Evolutionary conservation across 1,140 invertebrate genomes (phyloP).

Genomic region (Ostrea denselamellosa): DNA sequence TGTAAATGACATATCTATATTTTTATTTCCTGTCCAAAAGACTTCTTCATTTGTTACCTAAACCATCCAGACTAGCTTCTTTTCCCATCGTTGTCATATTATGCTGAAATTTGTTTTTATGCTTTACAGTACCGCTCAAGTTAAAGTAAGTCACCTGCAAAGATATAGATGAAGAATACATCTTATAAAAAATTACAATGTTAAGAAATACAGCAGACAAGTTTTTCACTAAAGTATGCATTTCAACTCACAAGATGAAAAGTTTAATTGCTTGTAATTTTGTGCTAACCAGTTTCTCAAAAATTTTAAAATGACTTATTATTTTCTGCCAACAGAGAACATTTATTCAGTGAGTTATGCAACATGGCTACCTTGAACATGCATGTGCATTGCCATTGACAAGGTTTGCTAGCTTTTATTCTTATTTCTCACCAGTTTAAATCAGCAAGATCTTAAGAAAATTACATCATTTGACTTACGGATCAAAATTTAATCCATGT

Average conservation of each 20-base stretch:
- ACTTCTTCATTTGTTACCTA: slow-evolving; percentile 59
- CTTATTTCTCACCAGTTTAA: no score
- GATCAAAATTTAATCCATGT: slow-evolving; percentile 25
- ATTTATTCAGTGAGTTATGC: neutral
- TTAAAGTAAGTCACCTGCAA: slow-evolving; percentile 5
- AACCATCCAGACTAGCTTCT: slow-evolving; percentile 69
- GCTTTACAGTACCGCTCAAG: neutral
- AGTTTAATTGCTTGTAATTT: neutral
- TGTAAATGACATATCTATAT: no score
- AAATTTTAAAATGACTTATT: neutral
- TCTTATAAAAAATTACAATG: neutral
- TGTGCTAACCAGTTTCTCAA: neutral
- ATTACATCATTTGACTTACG: neutral
- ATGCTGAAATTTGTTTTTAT: slow-evolving; percentile 18
- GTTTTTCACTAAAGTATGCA: neutral
- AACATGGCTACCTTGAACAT: slow-evolving; percentile 8
- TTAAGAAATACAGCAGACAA: neutral
- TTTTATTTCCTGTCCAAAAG: no score
- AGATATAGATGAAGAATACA: neutral
- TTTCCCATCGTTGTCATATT: slow-evolving; percentile 66
- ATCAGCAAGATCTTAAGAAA: no score
- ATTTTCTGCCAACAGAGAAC: neutral
- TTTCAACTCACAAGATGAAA: neutral
- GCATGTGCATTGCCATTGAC: neutral
- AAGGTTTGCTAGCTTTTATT: no score